These are phyloP conservation scores for Lophius piscatorius DNA, from an alignment of 2,113 vertebrate genomes.

Conservation along the genomic window DNA sequence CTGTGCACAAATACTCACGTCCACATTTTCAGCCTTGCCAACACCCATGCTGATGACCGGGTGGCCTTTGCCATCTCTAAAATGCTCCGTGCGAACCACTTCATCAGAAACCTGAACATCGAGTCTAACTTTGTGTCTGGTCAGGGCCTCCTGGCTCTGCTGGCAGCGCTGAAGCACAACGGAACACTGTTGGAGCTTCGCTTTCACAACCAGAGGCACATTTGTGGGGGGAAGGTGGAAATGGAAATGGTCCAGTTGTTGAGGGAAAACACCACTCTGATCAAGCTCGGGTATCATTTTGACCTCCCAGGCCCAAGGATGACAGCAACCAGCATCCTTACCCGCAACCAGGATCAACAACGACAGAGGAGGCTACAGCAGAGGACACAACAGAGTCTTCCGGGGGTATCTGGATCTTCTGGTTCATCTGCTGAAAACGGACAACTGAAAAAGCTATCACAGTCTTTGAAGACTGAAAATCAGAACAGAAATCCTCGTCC, in stretches of 20 bases:
- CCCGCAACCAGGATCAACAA: constrained; percentile 90
- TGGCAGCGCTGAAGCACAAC: constrained; percentile 85
- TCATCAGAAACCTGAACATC: constrained; percentile 84
- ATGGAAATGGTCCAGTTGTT: constrained; percentile 91
- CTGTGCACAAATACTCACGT: constrained; percentile 85
- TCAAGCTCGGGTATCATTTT: constrained; percentile 92
- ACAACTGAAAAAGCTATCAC: constrained; percentile 77
- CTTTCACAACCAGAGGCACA: constrained; percentile 93
- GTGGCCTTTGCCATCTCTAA: constrained; percentile 85
- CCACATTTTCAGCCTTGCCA: constrained; percentile 85
- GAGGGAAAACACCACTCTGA: constrained; percentile 86
- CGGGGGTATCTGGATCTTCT: constrained; percentile 65
- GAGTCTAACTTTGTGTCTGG: constrained; percentile 92
- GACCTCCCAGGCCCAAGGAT: constrained; percentile 92
- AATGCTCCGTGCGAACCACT: constrained; percentile 84
- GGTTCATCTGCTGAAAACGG: constrained; percentile 74
- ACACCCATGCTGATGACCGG: constrained; percentile 86
- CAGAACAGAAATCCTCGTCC: constrained; percentile 43
- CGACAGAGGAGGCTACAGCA: constrained; percentile 87
- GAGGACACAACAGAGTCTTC: constrained; percentile 74
- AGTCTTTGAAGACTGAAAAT: constrained; percentile 64
- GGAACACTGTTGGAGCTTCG: constrained; percentile 85
- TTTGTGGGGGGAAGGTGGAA: constrained; percentile 91
- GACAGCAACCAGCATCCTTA: constrained; percentile 89
- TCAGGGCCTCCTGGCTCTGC: constrained; percentile 86